Evolutionary conservation across 2,797 vertebrate species (phyloP), one percentile per base, ranked within the genome.

Genomic region (Danio kyathit): DNA sequence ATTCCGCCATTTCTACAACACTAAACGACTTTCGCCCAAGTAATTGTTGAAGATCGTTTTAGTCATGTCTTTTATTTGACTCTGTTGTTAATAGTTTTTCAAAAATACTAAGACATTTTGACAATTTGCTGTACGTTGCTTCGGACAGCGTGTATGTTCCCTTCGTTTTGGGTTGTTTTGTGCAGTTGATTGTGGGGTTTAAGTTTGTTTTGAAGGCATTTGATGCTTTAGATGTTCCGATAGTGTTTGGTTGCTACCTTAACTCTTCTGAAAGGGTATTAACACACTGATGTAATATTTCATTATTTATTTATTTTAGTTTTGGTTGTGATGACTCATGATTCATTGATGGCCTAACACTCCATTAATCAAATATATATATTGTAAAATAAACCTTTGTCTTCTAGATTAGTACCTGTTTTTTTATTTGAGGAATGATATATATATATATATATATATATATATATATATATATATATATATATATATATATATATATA

Each of bases 1-100:
- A 88, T 84, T 84, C 88, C 92, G 90, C 93, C 93, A 94, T 95
- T 93, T 94, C 93, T 88, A 88, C 87, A 86, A 84, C 69, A 82
- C 85, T 83, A 88, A 79, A 82, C 4, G 13, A 78, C 66, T 59
- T 51, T 43, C 7, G 9, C 16, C 4, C 7, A 6, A 71, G 2
- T 6, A 44, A 29, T 48, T 12, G 57, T 79, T 17, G 48, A 44
- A 29, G 0, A 21, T 51, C 29, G 74, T 77, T 6, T 9, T 4
- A 82, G 70, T 5, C 46, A 40, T 19, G 7, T 54, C 43, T 44
- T 14, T 6, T 16, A 16, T 57, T 14, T 17, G 9, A 7, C 12
- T 2, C 2, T 57, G 54, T 17, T 17, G 40, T 38, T 56, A 10
- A 44, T 38, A 48, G 10, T 57, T 19, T 46, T 9, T 40, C 10